These are phyloP conservation scores for Heterochromis multidens DNA, from an alignment of 2,113 vertebrate genomes.

Conservation along the genomic window DNA sequence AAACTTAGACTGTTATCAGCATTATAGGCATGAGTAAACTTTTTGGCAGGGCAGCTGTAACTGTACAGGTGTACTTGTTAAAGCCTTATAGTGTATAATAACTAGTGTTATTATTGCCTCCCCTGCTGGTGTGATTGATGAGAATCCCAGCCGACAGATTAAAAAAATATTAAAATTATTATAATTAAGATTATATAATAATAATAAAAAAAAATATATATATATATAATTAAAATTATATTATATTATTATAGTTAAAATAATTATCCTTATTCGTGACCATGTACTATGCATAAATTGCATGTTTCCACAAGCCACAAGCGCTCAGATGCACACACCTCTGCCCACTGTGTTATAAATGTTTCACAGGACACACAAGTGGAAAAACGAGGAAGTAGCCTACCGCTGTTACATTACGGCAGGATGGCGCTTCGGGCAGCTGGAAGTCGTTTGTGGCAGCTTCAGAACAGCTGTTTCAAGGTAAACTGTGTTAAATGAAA, in stretches of 20 bases:
- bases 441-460: neutral
- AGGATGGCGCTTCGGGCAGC: slow-evolving; percentile 30
- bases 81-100: neutral
- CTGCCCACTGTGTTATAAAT: neutral
- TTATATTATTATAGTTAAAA: too few species aligned
- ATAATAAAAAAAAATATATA: too few species aligned
- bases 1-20: neutral
- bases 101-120: neutral
- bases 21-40: neutral
- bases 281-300: neutral
- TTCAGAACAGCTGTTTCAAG: slow-evolving; percentile 1
- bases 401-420: neutral
- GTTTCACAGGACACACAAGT: neutral
- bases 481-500: neutral
- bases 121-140: neutral
- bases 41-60: neutral
- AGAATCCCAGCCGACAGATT: neutral
- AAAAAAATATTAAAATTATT: too few species aligned
- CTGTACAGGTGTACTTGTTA: neutral
- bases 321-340: too few species aligned
- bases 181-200: too few species aligned
- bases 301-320: neutral
- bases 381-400: slow-evolving; percentile 30
- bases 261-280: neutral
- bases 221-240: too few species aligned